Base-by-base conservation (phyloP, 2,113 vertebrate species). In the Aix galericulata region DNA sequence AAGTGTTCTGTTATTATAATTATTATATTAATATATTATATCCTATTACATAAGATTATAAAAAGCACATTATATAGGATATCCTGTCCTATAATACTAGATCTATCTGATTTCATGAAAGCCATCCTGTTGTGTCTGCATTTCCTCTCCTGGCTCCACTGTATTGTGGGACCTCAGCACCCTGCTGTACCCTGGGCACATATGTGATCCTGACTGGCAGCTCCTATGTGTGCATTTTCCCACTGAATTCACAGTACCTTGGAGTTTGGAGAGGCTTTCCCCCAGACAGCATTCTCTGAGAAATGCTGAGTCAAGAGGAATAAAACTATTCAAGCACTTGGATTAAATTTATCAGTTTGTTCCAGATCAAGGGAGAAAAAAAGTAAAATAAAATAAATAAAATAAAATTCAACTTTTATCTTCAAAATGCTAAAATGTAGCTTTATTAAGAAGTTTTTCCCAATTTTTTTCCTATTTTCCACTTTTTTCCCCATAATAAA, bases 111-210 rank as follows among this genome's bases (percentile, higher is more conserved):
- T 26, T 73, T 73, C 50, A 80, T 55, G 23, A 71, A 63, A 69
- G 78, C 21, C 8, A 38, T 4, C 3, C 21, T 4, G 8, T 20
- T 64, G 7, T 17, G 63, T 81, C 17, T 42, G 63, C 46, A 42
- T 75, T 77, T 80, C 52, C 59, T 46, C 10, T 3, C 7, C 13
- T 1, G 0, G 27, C 2, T 1, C 17, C 6, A 2, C 29, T 55
- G 21, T 50, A 21, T n/a, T 3, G 1, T 13, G 18, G 32, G 23
- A 63, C 17, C 8, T 22, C 56, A 1, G 4, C 8, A 7, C 12
- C 60, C 13, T 0, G 1, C 12, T 1, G 0, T 36, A 12, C 15
- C 36, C 48, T 53, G 8, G 9, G 13, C 5, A 40, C 4, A 26
- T 8, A 13, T 2, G 3, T 3, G 12, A 34, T 44, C 25, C 66